Evolutionary conservation across 2,888 invertebrate species (phyloP), one percentile per base, ranked within the genome.

Genomic region (Monochamus alternatus): DNA sequence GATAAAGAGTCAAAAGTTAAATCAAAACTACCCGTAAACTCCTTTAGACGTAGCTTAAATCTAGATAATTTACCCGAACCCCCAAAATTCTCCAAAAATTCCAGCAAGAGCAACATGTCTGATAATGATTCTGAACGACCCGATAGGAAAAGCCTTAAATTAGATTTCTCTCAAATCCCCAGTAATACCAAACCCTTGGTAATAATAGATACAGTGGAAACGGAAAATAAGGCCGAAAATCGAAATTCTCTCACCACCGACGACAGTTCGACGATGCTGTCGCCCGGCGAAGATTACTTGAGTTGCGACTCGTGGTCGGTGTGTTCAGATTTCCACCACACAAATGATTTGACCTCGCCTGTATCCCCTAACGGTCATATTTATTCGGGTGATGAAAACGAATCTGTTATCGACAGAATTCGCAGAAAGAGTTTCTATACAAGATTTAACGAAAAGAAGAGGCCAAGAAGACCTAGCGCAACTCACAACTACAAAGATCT

Each of bases 371-470:
- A 87, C 60, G 86, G 86, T 51, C 80, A 85, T 47, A 72, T 85
- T 22, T 87, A 85, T 80, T 89, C 90, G 8, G 89, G 88, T 8
- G 91, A 91, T 80, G 90, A 90, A 65, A 89, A 89, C 74, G 90
- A 93, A 75, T 96, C 95, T 75, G 93, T 97, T 59, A 94, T 94
- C 69, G 97, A 97, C 85, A 91, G 97, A 84, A 97, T 97, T 84
- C 91, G 95, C 82, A 91, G 97, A 47, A 96, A 96, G 87, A 97
- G 97, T 87, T 97, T 96, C 89, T 97, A 96, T 86, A 93, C 95
- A 12, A 91, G 97, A 67, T 97, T 97, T 87, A 97, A 97, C 87
- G 96, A 96, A 85, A 93, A 95, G 86, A 95, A 95, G 84, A 92
- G 92, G 80, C 91, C 93, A 76, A 91, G 94, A 79, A 94, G 93